Base-by-base conservation (phyloP, 1,140 invertebrate genomes). In the Aphelenchoides besseyi region DNA sequence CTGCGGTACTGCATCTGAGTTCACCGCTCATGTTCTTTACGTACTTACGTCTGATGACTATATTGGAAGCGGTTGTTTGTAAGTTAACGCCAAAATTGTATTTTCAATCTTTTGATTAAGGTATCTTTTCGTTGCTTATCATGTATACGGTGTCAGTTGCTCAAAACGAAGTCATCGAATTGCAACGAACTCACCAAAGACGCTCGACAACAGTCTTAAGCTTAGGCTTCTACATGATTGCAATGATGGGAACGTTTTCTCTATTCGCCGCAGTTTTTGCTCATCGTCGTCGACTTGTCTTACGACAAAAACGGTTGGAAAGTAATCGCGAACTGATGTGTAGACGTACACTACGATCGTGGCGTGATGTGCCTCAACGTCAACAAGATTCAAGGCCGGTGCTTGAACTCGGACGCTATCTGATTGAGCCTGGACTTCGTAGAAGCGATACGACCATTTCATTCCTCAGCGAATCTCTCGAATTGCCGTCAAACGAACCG, bases 341-440 rank as follows among this genome's bases (percentile, higher is more conserved):
- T 32, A 66, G 16, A n/a, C 63, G 63, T 12, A 16, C 63, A 12
- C 3, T 66, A 12, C 30, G 63, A 26, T 66, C 63, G 23, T 35
- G 63, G 32, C 1, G 63, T 23, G 63, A 66, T 53, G 63, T 53
- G 28, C n/a, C 59, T 36, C 63, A 37, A 37, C 16, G 32, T 30
- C 26, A 33, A 29, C 16, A 37, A 16, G 32, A 66, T 37, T n/a
- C 16, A 12, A 16, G 29, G 36, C 63, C 63, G 16, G 30, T 66
- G 12, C 16, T 35, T 32, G 36, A 66, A 33, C 3, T 66, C 16
- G 63, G 36, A 3, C 63, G 32, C 26, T 66, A 66, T 53, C 32
- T 66, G n/a, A 16, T 66, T 26, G 63, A 66, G 63, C 63, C 63
- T 1, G 63, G 63, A 12, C 48, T 66, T 23, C 63, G 63, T 18